Evolutionary conservation across 2,888 invertebrate genomes (phyloP).

Genomic region (Coronaproctus castanopsis): DNA sequence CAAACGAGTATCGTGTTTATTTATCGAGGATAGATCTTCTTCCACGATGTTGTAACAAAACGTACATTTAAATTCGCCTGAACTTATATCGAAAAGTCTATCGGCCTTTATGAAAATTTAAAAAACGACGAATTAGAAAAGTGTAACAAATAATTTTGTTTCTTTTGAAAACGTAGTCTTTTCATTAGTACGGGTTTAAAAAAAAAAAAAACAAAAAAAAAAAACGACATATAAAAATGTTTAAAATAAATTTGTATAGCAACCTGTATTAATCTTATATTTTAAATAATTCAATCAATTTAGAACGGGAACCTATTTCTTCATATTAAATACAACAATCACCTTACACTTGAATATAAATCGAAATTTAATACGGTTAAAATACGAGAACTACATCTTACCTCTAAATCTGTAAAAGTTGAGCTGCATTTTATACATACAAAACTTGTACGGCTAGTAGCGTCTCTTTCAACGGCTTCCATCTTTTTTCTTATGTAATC

Average conservation of each 20-base stretch:
- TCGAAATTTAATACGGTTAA: no score
- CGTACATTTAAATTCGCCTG: conserved; percentile 72
- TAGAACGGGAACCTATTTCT: background rate
- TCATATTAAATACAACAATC: no score
- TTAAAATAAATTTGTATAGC: no score
- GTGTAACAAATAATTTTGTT: no score
- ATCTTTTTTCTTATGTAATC: conserved; percentile 88
- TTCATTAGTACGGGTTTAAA: no score
- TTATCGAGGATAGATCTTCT: conserved; percentile 81
- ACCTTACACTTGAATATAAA: no score
- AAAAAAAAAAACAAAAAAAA: conserved; percentile 2
- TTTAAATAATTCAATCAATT: no score
- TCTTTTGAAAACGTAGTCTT: no score
- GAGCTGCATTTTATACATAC: conserved; percentile 78
- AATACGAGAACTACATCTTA: no score
- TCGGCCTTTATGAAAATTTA: conserved; percentile 64
- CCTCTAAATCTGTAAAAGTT: conserved; percentile 87
- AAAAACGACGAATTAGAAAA: conserved; percentile 5
- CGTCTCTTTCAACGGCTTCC: conserved; percentile 87
- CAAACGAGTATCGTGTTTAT: conserved; percentile 78
- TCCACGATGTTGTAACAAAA: conserved; percentile 75
- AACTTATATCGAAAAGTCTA: conserved; percentile 65
- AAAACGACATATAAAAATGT: no score
- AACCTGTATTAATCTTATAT: no score
- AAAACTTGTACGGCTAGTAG: conserved; percentile 85